Evolutionary conservation across 2,797 vertebrate species (phyloP).

Genomic region (Gallirallus australis): DNA sequence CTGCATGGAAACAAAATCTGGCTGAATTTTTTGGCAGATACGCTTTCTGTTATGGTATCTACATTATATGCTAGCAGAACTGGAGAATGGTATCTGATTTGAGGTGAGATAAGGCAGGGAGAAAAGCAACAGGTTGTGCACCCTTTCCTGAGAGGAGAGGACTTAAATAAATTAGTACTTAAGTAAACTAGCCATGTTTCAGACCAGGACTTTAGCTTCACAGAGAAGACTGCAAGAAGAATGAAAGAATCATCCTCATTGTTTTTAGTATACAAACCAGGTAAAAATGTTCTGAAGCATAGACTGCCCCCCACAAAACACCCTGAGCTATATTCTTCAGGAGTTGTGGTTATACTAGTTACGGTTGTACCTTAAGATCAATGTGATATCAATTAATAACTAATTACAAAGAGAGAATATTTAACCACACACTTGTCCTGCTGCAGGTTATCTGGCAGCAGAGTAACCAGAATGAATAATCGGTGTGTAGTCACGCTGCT

Average conservation of each 20-base stretch:
- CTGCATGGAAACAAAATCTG: neutral
- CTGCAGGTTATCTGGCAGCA: neutral
- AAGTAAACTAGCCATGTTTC: neutral
- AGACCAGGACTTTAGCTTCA: neutral
- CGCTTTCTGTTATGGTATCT: neutral
- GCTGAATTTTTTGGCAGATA: neutral
- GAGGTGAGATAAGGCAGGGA: neutral
- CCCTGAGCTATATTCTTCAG: neutral
- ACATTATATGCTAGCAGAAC: neutral
- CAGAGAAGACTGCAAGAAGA: neutral
- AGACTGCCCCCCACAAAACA: neutral
- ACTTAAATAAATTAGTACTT: neutral
- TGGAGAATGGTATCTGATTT: neutral
- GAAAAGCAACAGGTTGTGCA: neutral
- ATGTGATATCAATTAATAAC: neutral
- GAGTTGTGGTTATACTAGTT: neutral
- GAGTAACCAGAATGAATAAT: neutral
- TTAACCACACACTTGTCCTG: neutral
- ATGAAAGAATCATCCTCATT: neutral
- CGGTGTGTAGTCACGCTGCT: neutral
- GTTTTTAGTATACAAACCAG: neutral
- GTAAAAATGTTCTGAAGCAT: neutral
- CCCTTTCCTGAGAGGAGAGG: neutral
- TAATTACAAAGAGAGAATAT: neutral
- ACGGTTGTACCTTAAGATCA: neutral